Conservation (phyloP, 2,888 invertebrate species). For the Drosophila diplacantha region DNA sequence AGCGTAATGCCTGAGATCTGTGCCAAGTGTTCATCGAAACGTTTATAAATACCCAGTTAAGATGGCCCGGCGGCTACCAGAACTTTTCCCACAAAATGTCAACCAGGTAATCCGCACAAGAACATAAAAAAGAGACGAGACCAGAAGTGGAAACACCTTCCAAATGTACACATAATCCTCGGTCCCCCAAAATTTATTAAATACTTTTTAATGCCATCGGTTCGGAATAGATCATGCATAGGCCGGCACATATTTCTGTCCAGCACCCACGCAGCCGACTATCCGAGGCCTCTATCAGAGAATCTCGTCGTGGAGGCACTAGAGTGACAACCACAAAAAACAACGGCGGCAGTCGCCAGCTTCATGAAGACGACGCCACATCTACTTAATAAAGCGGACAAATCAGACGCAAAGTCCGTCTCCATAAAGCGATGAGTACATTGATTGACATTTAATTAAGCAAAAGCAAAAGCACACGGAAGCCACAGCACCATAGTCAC, state of each 20-base stretch:
- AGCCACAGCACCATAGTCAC: slow-evolving; percentile 47
- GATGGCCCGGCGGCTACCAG: slow-evolving; percentile 47
- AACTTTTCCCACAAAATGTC: slow-evolving; percentile 69
- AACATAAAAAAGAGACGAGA: slow-evolving; percentile 27
- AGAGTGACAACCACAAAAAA: slow-evolving; percentile 10
- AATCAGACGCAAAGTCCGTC: slow-evolving; percentile 65
- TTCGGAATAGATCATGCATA: slow-evolving; percentile 39
- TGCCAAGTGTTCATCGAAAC: slow-evolving; percentile 50
- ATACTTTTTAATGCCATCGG: slow-evolving; percentile 64
- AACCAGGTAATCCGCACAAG: slow-evolving; percentile 43
- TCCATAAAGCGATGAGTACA: slow-evolving; percentile 32
- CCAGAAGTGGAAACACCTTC: slow-evolving; percentile 36
- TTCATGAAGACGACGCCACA: slow-evolving; percentile 40
- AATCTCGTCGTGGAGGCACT: slow-evolving; percentile 55
- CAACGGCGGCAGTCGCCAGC: slow-evolving; percentile 2
- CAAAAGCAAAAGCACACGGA: slow-evolving; percentile 65
- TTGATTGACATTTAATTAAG: slow-evolving; percentile 72
- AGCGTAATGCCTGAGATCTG: slow-evolving; percentile 36
- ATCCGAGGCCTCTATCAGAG: slow-evolving; percentile 42
- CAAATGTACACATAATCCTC: slow-evolving; percentile 57
- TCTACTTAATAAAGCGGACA: slow-evolving; percentile 65
- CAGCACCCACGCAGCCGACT: slow-evolving; percentile 58
- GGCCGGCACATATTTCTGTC: slow-evolving; percentile 28
- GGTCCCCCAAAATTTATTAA: slow-evolving; percentile 58
- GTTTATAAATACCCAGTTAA: slow-evolving; percentile 54